Conservation (phyloP, 2,113 vertebrate species). For the Chaetodon trifascialis region DNA sequence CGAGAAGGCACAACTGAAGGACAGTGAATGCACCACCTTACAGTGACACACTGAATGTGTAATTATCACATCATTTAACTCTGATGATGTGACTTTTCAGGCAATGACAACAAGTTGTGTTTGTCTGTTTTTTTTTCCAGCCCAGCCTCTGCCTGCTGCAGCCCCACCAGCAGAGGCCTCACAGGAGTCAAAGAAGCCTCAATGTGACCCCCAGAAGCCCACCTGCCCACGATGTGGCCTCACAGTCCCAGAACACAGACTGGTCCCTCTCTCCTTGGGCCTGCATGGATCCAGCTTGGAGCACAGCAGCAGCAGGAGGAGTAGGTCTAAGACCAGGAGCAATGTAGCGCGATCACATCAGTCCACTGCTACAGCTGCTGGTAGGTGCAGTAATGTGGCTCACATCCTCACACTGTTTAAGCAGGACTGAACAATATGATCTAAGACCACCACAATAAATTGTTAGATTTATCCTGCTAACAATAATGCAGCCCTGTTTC, state of each 20-base stretch:
- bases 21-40: too few relatives aligned
- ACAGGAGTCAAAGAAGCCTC: background rate
- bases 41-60: too few relatives aligned
- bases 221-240: constrained; percentile 58
- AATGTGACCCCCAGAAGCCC: constrained; percentile 17
- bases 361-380: constrained; percentile 41
- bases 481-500: background rate
- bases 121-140: constrained; percentile 13
- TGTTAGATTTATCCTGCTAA: background rate
- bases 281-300: constrained; percentile 22
- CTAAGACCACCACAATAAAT: background rate
- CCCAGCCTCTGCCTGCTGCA: constrained; percentile 59
- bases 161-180: constrained; percentile 2
- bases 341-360: constrained; percentile 11
- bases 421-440: background rate
- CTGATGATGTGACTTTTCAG: too few relatives aligned
- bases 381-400: constrained; percentile 20
- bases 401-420: background rate
- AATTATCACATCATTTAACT: too few relatives aligned
- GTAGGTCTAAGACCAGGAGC: background rate
- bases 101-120: too few relatives aligned
- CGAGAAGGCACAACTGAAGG: too few relatives aligned
- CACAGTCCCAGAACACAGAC: constrained; percentile 11
- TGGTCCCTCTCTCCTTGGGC: background rate
- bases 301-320: constrained; percentile 33